These are phyloP conservation scores for Osmerus mordax DNA, from an alignment of 2,113 vertebrate species.

Conservation along the genomic window DNA sequence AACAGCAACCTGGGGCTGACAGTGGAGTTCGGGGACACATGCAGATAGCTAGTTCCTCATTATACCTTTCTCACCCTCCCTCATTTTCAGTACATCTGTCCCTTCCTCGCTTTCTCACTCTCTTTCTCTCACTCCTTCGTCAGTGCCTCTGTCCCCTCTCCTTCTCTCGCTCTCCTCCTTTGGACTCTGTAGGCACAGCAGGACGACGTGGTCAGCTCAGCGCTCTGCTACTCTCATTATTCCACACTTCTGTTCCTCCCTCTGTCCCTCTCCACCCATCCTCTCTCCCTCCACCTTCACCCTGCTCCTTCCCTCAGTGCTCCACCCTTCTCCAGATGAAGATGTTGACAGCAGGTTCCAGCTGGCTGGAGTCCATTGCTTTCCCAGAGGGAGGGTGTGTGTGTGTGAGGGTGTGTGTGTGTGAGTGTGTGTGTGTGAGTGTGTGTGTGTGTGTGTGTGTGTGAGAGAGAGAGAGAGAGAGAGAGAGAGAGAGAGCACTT, in stretches of 20 bases:
- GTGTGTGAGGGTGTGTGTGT: background rate
- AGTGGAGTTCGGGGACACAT: background rate
- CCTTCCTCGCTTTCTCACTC: constrained; percentile 3
- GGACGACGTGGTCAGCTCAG: too few relatives aligned
- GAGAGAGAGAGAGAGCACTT: background rate
- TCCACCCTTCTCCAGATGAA: constrained; percentile 51
- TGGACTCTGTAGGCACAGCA: too few relatives aligned
- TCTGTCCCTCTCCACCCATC: too few relatives aligned
- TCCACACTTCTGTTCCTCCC: too few relatives aligned
- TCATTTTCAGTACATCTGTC: constrained; percentile 27
- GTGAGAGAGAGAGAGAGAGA: background rate
- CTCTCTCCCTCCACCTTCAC: too few relatives aligned
- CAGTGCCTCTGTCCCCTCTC: too few relatives aligned
- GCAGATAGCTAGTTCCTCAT: background rate
- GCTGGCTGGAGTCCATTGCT: constrained; percentile 55
- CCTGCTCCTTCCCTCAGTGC: too few relatives aligned
- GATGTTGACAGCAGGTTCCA: constrained; percentile 62
- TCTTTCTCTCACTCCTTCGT: background rate
- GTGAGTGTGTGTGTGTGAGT: background rate
- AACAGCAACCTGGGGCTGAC: background rate
- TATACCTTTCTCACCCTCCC: background rate
- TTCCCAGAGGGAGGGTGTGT: background rate
- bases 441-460: background rate
- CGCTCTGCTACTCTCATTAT: too few relatives aligned
- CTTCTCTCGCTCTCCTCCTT: too few relatives aligned